These are phyloP conservation scores for Spodoptera exigua DNA, from an alignment of 2,888 invertebrate species.

Conservation along the genomic window DNA sequence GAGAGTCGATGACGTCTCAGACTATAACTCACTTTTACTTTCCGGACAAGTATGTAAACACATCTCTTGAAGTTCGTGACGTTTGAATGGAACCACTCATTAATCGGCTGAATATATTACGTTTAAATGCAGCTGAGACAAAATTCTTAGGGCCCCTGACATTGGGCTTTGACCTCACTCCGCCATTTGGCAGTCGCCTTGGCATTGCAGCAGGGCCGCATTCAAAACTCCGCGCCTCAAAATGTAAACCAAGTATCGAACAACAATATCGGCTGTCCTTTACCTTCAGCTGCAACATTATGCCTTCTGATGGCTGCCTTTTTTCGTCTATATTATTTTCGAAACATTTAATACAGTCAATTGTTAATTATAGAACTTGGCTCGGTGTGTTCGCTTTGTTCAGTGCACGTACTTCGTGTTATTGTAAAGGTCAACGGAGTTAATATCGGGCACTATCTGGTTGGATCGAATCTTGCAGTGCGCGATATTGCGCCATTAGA, in stretches of 20 bases:
- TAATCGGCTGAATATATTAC: slow-evolving; percentile 40
- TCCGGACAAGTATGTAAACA: slow-evolving; percentile 24
- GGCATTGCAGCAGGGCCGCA: slow-evolving; percentile 84
- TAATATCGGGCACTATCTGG: slow-evolving; percentile 58
- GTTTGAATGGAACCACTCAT: slow-evolving; percentile 38
- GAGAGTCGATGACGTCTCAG: slow-evolving; percentile 12
- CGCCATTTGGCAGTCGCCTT: slow-evolving; percentile 86
- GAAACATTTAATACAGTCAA: slow-evolving; percentile 56
- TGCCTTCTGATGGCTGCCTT: slow-evolving; percentile 33
- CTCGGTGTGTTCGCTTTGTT: slow-evolving; percentile 61
- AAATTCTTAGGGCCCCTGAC: slow-evolving; percentile 87
- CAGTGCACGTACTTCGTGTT: slow-evolving; percentile 54
- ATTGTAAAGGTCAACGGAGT: slow-evolving; percentile 62
- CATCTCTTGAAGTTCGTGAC: slow-evolving; percentile 8
- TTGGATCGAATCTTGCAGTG: slow-evolving; percentile 49
- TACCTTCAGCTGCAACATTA: slow-evolving; percentile 49
- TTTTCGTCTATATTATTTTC: slow-evolving; percentile 65
- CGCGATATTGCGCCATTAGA: slow-evolving; percentile 51
- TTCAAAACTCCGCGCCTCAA: slow-evolving; percentile 72
- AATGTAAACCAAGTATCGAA: slow-evolving; percentile 64
- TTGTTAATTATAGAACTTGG: slow-evolving; percentile 67
- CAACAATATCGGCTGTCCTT: slow-evolving; percentile 52
- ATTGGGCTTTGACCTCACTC: slow-evolving; percentile 82
- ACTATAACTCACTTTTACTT: slow-evolving; percentile 37
- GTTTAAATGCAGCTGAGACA: slow-evolving; percentile 67